phyloP scores from a whole-genome alignment of 1,140 invertebrate species.

The Drosophila pruinosa region DNA sequence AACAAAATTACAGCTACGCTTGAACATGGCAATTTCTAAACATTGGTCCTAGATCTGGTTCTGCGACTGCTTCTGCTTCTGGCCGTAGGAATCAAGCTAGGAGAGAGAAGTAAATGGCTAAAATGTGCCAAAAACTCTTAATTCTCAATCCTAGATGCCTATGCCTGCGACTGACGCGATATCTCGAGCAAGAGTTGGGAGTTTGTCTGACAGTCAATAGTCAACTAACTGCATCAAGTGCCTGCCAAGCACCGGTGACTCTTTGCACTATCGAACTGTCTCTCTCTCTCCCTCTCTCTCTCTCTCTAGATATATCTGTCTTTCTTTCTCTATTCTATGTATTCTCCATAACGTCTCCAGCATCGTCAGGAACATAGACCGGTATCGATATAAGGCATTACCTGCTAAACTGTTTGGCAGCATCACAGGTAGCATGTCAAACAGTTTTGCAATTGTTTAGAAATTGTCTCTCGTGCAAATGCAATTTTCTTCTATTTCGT shows the following conservation, averaged over 20 bases:
- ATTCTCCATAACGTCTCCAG: background rate
- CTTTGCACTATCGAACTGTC: background rate
- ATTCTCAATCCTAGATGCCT: conserved; percentile 26
- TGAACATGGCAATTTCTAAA: conserved; percentile 40
- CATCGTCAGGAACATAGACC: conserved; percentile 18
- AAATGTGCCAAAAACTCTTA: conserved; percentile 69
- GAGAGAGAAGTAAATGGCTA: conserved; percentile 34
- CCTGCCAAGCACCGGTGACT: conserved; percentile 56
- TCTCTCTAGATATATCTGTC: background rate
- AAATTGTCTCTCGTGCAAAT: conserved; percentile 82
- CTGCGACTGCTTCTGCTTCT: conserved; percentile 3
- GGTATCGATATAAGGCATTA: conserved; percentile 81
- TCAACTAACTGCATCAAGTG: conserved; percentile 78
- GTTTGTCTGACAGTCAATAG: conserved; percentile 71
- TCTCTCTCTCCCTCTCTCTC: background rate
- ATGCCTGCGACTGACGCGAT: conserved; percentile 72
- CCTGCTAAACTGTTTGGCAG: conserved; percentile 81
- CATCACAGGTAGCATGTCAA: conserved; percentile 75
- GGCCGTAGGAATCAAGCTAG: conserved; percentile 15
- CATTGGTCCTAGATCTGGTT: background rate
- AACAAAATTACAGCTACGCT: conserved; percentile 75
- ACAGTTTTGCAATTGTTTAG: conserved; percentile 81
- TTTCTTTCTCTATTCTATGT: background rate
- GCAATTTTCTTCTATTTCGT: conserved; percentile 82
- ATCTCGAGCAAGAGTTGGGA: conserved; percentile 49